Base-by-base conservation (phyloP, 2,797 vertebrate genomes). In the Phataginus tricuspis region DNA sequence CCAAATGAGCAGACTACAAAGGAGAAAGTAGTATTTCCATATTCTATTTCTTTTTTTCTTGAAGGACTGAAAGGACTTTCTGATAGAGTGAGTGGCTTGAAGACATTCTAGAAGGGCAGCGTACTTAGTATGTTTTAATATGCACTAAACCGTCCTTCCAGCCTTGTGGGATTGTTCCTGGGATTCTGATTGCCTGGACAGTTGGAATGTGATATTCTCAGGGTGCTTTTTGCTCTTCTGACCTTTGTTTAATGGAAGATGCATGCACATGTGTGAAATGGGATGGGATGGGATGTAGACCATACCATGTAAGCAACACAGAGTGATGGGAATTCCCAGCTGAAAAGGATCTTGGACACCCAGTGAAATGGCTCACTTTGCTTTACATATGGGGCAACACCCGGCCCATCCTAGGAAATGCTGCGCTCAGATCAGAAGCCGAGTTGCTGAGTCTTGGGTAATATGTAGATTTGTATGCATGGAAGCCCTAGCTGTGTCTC, bases 1-100 rank as follows among this genome's bases (percentile, higher is more conserved):
- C 97, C 92, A 98, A 98, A 98, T 97, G 96, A 98, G 96, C 98
- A 95, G 66, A 98, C 97, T 96, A 91, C 87, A 53, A 94, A 97
- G 78, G 74, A 95, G 34, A 84, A 80, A 49, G 31, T 87, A 92
- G 45, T 85, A 96, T 96, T 94, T 89, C 13, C 9, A 5, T n/a
- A 3, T 72, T 63, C 4, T 82, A 5, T 23, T 91, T 91, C 57
- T 92, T 49, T 82, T 72, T 95, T 68, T 66, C 86, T 85, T 69
- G 42, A 82, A 93, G 45, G 8, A 21, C 39, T n/a, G 37, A 16
- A 51, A 96, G 57, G 42, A 29, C 63, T 31, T 0, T 39, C 13
- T 91, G 86, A 45, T 45, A 90, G 19, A 55, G 37, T 4, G 29
- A 69, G 18, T 45, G 69, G 37, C 88, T 71, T 71, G 57, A 69